Conservation (phyloP, 2,888 invertebrate genomes). For the Eilema caniola region DNA sequence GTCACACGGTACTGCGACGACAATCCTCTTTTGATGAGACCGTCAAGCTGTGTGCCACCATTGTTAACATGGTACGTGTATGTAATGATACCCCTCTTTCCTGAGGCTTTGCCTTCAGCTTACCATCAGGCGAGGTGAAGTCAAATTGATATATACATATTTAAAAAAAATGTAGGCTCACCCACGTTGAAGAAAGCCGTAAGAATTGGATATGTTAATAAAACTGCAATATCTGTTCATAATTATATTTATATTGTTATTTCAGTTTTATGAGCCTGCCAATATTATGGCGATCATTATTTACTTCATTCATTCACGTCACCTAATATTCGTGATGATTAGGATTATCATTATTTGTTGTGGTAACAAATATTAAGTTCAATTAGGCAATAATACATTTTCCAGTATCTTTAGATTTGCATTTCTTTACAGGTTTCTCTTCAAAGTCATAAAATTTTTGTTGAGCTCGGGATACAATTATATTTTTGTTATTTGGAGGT, state of each 20-base stretch:
- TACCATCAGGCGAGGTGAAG: no score
- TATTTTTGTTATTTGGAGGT: not conserved
- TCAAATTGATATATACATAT: no score
- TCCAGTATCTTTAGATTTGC: not conserved
- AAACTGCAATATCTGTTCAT: not conserved
- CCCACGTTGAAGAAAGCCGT: no score
- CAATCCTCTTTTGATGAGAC: no score
- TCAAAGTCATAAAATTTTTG: slow-evolving; percentile 15
- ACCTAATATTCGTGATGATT: not conserved
- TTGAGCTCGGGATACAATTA: slow-evolving; percentile 8
- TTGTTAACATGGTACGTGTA: no score
- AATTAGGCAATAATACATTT: not conserved
- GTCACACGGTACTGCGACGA: no score
- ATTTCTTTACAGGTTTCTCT: not conserved
- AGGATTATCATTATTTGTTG: not conserved
- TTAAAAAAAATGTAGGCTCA: no score
- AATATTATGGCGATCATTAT: not conserved
- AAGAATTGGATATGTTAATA: not conserved
- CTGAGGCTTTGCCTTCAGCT: no score
- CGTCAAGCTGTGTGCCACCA: no score
- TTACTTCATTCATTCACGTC: not conserved
- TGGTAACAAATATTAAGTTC: not conserved
- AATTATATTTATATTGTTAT: not conserved
- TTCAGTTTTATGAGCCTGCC: not conserved
- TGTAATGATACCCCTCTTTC: no score